Evolutionary conservation across 2,888 invertebrate genomes (phyloP), one percentile per base, ranked within the genome.

Genomic region (Embidobia sp.): DNA sequence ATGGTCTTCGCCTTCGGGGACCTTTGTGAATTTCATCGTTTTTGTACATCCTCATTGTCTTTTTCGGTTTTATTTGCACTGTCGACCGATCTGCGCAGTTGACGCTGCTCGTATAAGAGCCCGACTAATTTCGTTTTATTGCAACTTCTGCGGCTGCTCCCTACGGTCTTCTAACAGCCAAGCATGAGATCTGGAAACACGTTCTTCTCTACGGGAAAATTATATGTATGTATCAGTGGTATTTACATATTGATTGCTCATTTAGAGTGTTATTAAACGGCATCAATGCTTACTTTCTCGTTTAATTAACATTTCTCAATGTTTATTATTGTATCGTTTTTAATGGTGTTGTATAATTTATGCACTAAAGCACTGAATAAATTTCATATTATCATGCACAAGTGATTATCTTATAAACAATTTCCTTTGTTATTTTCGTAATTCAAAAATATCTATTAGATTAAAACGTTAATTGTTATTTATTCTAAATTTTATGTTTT

Each of bases 51-150:
- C 31, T 64, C 42, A 51, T 42, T 64, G 61, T 63, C 42, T 51
- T 46, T 66, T 66, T 67, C 22, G 64, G 57, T 69, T 57, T 67
- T 69, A 67, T 57, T 64, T 75, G 51, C 40, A 69, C 64, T 74
- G 64, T 64, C 63, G 55, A 73, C 55, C 66, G 64, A 67, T 51
- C 75, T 75, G 49, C 63, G 33, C 46, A 44, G 57, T 61, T 49
- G 75, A 61, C 37, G 31, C 70, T 35, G 46, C 53, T 53, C 63
- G 53, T 42, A 64, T 46, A 83, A 81, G 77, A 81, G 79, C 80
- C 75, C 61, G 78, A 80, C 82, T 84, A 84, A 84, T 83, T 84
- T 83, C 82, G 81, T 84, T 84, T 83, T 82, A 83, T 82, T 82
- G 79, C 81, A 75, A 76, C 81, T 81, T 70, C 69, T 69, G 76